Conservation (phyloP, 2,888 invertebrate genomes). For the Callyntrura sp. region DNA sequence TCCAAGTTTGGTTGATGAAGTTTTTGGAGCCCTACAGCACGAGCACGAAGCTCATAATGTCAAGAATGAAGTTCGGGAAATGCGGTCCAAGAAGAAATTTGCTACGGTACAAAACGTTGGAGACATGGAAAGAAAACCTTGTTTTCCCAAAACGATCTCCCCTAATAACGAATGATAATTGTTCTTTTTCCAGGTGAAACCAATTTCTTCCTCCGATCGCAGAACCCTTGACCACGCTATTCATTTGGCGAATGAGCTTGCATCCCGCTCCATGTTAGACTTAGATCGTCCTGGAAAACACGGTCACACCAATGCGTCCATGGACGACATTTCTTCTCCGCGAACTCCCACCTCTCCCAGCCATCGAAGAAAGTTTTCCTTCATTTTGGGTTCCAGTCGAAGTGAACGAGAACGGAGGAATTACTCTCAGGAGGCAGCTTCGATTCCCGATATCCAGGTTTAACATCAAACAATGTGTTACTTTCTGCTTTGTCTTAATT, state of each 20-base stretch:
- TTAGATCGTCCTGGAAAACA: constrained; percentile 84
- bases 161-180: too few species aligned
- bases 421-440: constrained; percentile 95
- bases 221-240: constrained; percentile 96
- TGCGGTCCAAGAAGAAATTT: constrained; percentile 87
- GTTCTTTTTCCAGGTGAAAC: constrained; percentile 91
- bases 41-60: constrained; percentile 88
- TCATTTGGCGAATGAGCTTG: constrained; percentile 96
- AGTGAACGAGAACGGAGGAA: constrained; percentile 91
- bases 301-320: constrained; percentile 82
- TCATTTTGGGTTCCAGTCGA: constrained; percentile 87
- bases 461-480: too few species aligned
- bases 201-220: constrained; percentile 96
- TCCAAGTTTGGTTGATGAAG: constrained; percentile 95
- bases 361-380: constrained; percentile 91
- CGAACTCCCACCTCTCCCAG: constrained; percentile 89
- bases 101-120: constrained; percentile 85
- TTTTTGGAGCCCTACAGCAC: constrained; percentile 89
- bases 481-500: constrained; percentile 9
- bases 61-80: constrained; percentile 90
- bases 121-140: background rate
- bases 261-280: constrained; percentile 88
- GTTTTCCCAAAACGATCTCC: background rate
- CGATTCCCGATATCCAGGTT: constrained; percentile 95
- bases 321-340: constrained; percentile 85